A percentile compares a stretch with the other conserved stretches of the same genome.
phyloP scores from a whole-genome alignment of 1,140 invertebrate genomes.

The Monochamus saltuarius region DNA sequence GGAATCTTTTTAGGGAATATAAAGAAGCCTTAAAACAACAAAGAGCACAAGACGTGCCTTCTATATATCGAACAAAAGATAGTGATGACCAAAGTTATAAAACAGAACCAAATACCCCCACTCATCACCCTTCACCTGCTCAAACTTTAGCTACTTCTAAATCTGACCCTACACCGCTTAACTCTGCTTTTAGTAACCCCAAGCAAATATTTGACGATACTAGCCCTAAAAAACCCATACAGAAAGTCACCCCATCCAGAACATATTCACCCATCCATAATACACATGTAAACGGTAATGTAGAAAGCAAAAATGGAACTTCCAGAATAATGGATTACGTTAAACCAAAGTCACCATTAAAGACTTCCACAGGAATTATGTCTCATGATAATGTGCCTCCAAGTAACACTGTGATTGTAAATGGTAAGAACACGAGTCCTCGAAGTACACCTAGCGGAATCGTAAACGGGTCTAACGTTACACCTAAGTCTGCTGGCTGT shows the following conservation, averaged over 20 bases:
- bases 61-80: constrained; percentile 68
- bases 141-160: constrained; percentile 47
- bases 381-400: constrained; percentile 56
- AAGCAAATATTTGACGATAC: constrained; percentile 50
- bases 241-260: constrained; percentile 61
- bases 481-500: constrained; percentile 49
- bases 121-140: constrained; percentile 42
- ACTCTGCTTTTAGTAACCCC: constrained; percentile 46
- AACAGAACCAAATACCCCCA: constrained; percentile 52
- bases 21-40: constrained; percentile 84
- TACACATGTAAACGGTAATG: constrained; percentile 24
- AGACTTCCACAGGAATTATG: constrained; percentile 54
- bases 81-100: constrained; percentile 50
- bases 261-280: constrained; percentile 40
- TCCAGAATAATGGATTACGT: constrained; percentile 57
- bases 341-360: constrained; percentile 72
- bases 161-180: constrained; percentile 50
- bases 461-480: constrained; percentile 54
- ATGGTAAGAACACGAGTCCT: constrained; percentile 25
- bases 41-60: constrained; percentile 69
- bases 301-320: constrained; percentile 14
- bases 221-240: constrained; percentile 55
- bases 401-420: constrained; percentile 30
- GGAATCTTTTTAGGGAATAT: constrained; percentile 67
- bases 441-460: constrained; percentile 53